Conservation (phyloP, 2,113 vertebrate genomes). For the Aegotheles bennettii region DNA sequence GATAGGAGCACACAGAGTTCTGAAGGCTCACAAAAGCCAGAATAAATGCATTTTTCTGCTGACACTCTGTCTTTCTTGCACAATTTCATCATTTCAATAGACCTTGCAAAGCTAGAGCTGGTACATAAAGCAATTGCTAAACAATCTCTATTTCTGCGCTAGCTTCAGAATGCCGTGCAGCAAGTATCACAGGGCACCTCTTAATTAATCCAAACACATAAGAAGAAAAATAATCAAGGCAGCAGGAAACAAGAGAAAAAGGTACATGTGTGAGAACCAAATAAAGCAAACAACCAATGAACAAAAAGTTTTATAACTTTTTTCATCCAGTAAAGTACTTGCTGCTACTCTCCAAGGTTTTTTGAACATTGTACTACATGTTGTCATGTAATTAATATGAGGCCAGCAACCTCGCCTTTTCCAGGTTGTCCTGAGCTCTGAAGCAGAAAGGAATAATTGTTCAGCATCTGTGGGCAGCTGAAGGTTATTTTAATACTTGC, state of each 20-base stretch:
- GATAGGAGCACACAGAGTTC: neutral
- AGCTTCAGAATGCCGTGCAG: neutral
- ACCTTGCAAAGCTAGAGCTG: neutral
- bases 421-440: neutral
- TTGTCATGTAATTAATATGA: neutral
- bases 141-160: neutral
- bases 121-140: neutral
- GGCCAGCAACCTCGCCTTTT: neutral
- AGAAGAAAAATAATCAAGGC: neutral
- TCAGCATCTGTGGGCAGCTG: neutral
- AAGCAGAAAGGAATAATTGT: slow-evolving; percentile 18
- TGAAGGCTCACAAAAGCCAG: neutral
- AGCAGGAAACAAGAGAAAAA: neutral
- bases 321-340: neutral
- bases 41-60: neutral
- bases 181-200: neutral
- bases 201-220: neutral
- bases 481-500: slow-evolving; percentile 35
- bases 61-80: neutral
- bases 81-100: neutral
- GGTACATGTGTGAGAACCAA: neutral
- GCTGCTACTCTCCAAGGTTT: neutral
- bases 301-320: neutral
- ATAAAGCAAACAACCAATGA: neutral
- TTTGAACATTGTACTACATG: neutral